Base-by-base conservation (phyloP, 2,797 vertebrate species). In the Phylloscopus collybita region DNA sequence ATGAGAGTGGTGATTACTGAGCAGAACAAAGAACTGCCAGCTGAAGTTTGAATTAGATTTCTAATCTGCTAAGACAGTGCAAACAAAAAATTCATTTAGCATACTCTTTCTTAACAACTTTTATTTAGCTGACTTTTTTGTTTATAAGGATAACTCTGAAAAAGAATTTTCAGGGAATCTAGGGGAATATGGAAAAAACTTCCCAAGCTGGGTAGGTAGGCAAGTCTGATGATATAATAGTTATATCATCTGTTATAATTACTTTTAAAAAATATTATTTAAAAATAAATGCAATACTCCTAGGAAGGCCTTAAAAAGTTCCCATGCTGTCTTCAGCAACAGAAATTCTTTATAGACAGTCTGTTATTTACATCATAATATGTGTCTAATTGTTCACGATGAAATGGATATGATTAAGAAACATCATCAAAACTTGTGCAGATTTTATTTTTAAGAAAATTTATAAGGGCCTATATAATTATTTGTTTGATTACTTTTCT, bases 151-250 rank as follows among this genome's bases (percentile, higher is more conserved):
- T 13, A 65, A 5, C 16, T 16, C 3, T 75, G 38, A 74, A 56
- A 8, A 49, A 9, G 29, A 5, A 25, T 36, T 17, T 38, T 47
- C 6, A 50, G 6, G 6, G 16, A 34, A 71, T 65, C 16, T 80
- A 38, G 3, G 8, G 2, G 4, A 83, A 65, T 34, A 5, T 15
- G 2, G 0, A 36, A 53, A 53, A 69, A 21, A 16, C 21, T 76
- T 0, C 3, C 2, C 26, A 76, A 22, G 3, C 5, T 19, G 29
- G 10, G 3, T 27, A 30, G 10, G 3, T 27, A 30, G 8, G 8
- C 9, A 9, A 92, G 15, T 10, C 27, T 59, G 22, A 32, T 49
- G 25, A 26, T 62, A 16, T 16, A 67, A 44, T 10, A 72, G 40
- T 40, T 40, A 40, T 40, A 40, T 40, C 13, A 6, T 36, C 13